These are phyloP conservation scores for Ceyx cyanopectus DNA, from an alignment of 2,113 vertebrate genomes.

Conservation along the genomic window DNA sequence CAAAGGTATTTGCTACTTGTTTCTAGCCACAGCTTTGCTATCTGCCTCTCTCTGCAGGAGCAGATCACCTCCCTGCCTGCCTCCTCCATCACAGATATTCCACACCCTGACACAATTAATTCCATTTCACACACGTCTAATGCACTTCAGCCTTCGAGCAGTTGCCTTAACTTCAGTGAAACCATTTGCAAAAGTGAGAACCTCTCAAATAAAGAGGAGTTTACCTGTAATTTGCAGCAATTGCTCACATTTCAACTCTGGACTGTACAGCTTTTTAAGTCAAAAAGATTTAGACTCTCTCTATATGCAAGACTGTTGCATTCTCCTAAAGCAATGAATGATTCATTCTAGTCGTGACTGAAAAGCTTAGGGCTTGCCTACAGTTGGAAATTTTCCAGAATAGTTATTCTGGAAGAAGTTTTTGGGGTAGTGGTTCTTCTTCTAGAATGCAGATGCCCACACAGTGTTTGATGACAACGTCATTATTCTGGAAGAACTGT, in stretches of 20 bases:
- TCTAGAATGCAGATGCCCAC: conserved; percentile 58
- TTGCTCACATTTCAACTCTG: not conserved
- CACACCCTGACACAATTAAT: not conserved
- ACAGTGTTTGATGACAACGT: not conserved
- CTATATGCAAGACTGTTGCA: conserved; percentile 36
- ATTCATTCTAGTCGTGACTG: conserved; percentile 74
- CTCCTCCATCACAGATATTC: not conserved
- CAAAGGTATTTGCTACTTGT: not conserved
- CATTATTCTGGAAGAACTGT: not conserved
- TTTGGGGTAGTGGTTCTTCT: conserved; percentile 45
- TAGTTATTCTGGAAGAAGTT: conserved; percentile 63
- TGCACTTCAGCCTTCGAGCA: not conserved
- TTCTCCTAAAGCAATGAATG: conserved; percentile 59
- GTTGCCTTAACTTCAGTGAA: not conserved
- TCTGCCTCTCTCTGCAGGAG: not conserved
- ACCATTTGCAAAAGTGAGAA: conserved; percentile 7
- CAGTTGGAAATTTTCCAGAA: conserved; percentile 72
- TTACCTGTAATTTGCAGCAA: conserved; percentile 18
- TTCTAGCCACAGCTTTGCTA: not conserved
- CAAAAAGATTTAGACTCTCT: conserved; percentile 21
- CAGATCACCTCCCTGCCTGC: not conserved
- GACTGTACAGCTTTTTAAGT: conserved; percentile 5
- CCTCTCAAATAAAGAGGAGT: not conserved
- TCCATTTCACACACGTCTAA: conserved; percentile 4
- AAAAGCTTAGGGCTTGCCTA: conserved; percentile 64